Evolutionary conservation across 2,797 vertebrate species (phyloP).

Genomic region (Pangasius krempfi): DNA sequence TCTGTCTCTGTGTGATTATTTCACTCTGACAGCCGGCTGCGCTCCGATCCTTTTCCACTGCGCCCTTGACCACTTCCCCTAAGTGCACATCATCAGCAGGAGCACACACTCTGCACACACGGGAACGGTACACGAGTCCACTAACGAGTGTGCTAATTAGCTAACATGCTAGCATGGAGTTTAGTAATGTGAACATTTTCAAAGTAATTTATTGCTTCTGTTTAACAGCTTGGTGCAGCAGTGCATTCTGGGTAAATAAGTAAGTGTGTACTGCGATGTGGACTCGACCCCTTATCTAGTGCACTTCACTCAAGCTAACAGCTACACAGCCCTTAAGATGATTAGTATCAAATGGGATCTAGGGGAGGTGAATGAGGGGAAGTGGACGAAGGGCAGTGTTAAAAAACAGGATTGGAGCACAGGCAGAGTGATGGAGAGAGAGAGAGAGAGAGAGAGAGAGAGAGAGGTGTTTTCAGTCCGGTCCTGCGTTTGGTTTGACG

Average conservation of each 20-base stretch:
- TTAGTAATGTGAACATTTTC: neutral
- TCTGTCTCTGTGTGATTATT: constrained; percentile 43
- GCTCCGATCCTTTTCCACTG: constrained; percentile 7
- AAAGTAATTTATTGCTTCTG: constrained; percentile 16
- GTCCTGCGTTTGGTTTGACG: constrained; percentile 15
- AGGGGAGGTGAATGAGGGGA: neutral
- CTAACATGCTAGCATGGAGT: neutral
- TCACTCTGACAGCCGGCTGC: constrained; percentile 16
- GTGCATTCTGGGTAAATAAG: constrained; percentile 29
- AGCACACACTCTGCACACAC: neutral
- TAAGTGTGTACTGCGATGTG: neutral
- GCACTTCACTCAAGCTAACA: constrained; percentile 9
- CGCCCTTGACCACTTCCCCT: neutral
- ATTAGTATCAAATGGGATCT: neutral
- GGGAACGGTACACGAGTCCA: neutral
- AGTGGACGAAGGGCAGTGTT: neutral
- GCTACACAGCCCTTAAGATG: constrained; percentile 13
- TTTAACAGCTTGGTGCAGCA: constrained; percentile 24
- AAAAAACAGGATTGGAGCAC: neutral
- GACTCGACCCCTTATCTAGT: constrained; percentile 6
- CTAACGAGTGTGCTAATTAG: neutral
- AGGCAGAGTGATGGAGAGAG: neutral
- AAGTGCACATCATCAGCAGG: constrained; percentile 24
- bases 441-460: constrained; percentile 31
- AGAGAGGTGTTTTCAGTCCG: constrained; percentile 26